Percentiles rank a stretch among this genome's conserved stretches.
Conservation (phyloP, 2,113 vertebrate species). For the human (Homo sapiens) region GRCh38 chr6:53638501-53639000, state of each 20-base stretch:
- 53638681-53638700: neutral
- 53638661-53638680: too few species aligned
- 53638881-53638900: neutral
- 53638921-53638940: neutral
- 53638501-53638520: neutral
- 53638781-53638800: neutral
- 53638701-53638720: neutral
- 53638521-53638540: neutral
- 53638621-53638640: neutral
- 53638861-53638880: neutral
- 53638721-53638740: neutral
- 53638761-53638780: neutral
- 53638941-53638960: neutral
- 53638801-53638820: neutral
- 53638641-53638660: neutral
- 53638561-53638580: neutral
- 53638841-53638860: neutral
- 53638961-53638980: neutral
- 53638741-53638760: neutral
- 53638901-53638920: fast-evolving
- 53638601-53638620: neutral
- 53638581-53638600: too few species aligned
- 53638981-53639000: neutral
- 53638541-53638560: neutral
- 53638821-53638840: neutral